Evolutionary conservation across 2,888 invertebrate species (phyloP), one percentile per base, ranked within the genome.

Genomic region (Diloba caeruleocephala): DNA sequence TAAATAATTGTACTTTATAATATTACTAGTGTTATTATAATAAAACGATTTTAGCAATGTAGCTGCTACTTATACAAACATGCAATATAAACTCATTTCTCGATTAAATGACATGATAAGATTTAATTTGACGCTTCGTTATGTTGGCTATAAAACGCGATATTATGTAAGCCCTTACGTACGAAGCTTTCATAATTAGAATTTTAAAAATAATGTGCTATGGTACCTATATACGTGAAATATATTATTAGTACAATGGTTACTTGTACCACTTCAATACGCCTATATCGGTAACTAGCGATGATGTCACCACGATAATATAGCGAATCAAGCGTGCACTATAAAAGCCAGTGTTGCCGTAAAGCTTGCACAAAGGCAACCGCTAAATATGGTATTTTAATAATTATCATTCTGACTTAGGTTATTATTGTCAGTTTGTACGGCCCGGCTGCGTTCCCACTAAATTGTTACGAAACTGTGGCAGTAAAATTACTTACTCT

Each of bases 341-440:
- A 71, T 64, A 74, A 73, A 76, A 78, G 60, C 58, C 56, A 61
- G 68, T 66, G 67, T 68, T 74, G 73, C 67, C 72, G 68, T 79
- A 73, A 71, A 70, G 68, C 67, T 46, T 56, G 58, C 74, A 69
- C 72, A 74, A 70, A 59, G 76, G 66, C 70, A 59, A 75, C 74
- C 71, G 62, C 78, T 76, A 75, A 78, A 76, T 75, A 75, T 66
- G 74, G 76, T 57, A 74, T 76, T 81, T 77, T 73, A 76, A 79
- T 83, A 83, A 82, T 83, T 83, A 79, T 71, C 74, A 71, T 71
- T 61, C 71, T 66, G 60, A 72, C 68, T 79, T 68, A 41, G 64
- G 60, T 64, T 65, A 73, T 76, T 72, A 74, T 67, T 63, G 61
- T 67, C 51, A 50, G 66, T 69, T 51, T 46, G 60, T 46, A 49